Conservation (phyloP, 2,888 invertebrate genomes). For the Stenichneumon culpator region DNA sequence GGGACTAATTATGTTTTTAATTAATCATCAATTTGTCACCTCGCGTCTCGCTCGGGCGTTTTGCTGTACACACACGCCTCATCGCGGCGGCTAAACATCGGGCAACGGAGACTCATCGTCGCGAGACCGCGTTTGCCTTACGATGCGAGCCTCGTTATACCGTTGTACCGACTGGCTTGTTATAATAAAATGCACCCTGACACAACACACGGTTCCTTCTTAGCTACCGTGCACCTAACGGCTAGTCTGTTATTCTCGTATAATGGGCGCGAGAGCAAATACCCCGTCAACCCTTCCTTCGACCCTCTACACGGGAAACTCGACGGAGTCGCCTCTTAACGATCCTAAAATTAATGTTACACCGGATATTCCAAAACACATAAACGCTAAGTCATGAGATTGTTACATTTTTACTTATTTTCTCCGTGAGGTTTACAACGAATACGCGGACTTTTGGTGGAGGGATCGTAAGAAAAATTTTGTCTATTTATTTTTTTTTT, state of each 20-base stretch:
- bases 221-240: constrained; percentile 40
- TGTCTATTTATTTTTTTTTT: neutral
- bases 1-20: constrained; percentile 84
- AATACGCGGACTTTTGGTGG: neutral
- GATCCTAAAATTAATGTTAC: constrained; percentile 49
- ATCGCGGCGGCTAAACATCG: constrained; percentile 45
- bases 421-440: neutral
- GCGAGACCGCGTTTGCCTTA: constrained; percentile 76
- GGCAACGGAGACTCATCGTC: constrained; percentile 69
- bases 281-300: constrained; percentile 13
- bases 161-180: constrained; percentile 80
- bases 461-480: neutral
- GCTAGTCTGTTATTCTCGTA: constrained; percentile 49
- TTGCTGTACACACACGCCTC: constrained; percentile 38
- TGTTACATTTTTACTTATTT: neutral
- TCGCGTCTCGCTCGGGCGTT: constrained; percentile 63
- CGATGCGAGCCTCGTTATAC: constrained; percentile 72
- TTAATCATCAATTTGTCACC: constrained; percentile 84
- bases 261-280: constrained; percentile 61
- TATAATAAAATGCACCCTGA: constrained; percentile 78
- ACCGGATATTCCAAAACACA: constrained; percentile 31
- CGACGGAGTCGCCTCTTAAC: constrained; percentile 51
- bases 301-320: constrained; percentile 9
- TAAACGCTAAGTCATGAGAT: constrained; percentile 13
- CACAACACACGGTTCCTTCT: constrained; percentile 69